Percentiles rank a stretch among this genome's conserved stretches.
phyloP scores from a whole-genome alignment of 2,113 vertebrate genomes.

The Candoia aspera region DNA sequence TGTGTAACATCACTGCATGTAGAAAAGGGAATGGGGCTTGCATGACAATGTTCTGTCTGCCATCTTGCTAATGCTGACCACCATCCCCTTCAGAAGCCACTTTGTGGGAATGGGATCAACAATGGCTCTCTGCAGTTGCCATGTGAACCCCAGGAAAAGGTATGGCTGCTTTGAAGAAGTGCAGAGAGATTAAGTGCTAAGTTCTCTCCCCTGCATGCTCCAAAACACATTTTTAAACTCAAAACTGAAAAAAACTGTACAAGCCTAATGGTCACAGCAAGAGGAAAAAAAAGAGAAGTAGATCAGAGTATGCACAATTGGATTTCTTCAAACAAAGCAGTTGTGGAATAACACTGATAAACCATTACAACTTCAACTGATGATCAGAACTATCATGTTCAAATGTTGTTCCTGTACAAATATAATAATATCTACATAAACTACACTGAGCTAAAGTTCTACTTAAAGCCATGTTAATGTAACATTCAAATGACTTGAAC shows the following conservation, averaged over 20 bases:
- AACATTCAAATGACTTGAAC: not conserved
- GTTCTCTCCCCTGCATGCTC: not conserved
- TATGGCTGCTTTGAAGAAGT: not conserved
- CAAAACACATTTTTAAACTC: not conserved
- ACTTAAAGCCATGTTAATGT: not conserved
- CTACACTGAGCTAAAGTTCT: not conserved
- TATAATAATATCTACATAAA: not conserved
- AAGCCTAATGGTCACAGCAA: not conserved
- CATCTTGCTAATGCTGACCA: not conserved
- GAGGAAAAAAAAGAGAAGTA: not conserved
- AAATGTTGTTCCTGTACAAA: not conserved
- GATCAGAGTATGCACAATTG: not conserved
- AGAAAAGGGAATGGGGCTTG: not conserved
- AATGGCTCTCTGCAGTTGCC: not conserved
- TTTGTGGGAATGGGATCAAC: not conserved
- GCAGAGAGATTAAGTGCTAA: not conserved
- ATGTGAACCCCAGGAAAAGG: not conserved
- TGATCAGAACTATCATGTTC: not conserved
- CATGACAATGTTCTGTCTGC: not conserved
- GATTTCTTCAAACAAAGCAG: not conserved
- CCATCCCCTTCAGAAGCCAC: not conserved
- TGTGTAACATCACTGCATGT: not conserved
- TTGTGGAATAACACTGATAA: not conserved
- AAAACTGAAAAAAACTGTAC: not conserved
- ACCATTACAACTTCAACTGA: not conserved